Base-by-base conservation (phyloP, 2,888 invertebrate species). In the Salpingus planirostris region DNA sequence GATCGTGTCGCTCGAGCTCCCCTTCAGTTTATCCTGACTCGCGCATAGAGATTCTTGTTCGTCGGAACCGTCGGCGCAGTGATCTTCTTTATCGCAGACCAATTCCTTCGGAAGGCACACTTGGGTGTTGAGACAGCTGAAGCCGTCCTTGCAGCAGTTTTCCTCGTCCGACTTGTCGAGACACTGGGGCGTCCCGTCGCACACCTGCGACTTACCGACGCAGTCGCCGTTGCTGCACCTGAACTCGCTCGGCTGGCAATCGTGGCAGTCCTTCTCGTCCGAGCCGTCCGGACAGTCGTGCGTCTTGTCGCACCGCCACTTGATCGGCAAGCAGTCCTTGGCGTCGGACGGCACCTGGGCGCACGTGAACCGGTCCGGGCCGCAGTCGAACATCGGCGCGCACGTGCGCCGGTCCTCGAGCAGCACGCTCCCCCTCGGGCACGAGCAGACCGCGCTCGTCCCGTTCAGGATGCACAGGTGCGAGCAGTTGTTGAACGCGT, bases 11-110 rank as follows among this genome's bases (percentile, higher is more conserved):
- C 76, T 68, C 33, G 76, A 68, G 43, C 46, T 39, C 22, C 42
- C 41, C 44, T 55, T 68, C 40, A 69, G 66, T 4, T 67, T 62
- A n/a, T 64, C 65, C 33, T 66, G 33, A 15, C 40, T 44, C 8
- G 68, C 65, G 50, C 85, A 85, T 2, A 74, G 71, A 2, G 77
- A 70, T 1, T 74, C 69, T 3, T 73, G 67, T 59, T 90, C 90
- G 58, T 90, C 89, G 1, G 81, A 75, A 1, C 84, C 85, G 63
- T 89, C 87, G 1, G 76, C 76, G 57, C 90, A 90, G 56, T 89
- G 77, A 6, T 74, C 74, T 61, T 74, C 77, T 0, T 81, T 80
- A 60, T 90, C 86, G 52, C 90, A 90, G 1, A 87, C 65, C 4
- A 74, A 62, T 0, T 71, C 65, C 2, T 73, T 65, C 0, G 82